Evolutionary conservation across 2,797 vertebrate genomes (phyloP).

Genomic region (Pseudotriccus pelzelni): DNA sequence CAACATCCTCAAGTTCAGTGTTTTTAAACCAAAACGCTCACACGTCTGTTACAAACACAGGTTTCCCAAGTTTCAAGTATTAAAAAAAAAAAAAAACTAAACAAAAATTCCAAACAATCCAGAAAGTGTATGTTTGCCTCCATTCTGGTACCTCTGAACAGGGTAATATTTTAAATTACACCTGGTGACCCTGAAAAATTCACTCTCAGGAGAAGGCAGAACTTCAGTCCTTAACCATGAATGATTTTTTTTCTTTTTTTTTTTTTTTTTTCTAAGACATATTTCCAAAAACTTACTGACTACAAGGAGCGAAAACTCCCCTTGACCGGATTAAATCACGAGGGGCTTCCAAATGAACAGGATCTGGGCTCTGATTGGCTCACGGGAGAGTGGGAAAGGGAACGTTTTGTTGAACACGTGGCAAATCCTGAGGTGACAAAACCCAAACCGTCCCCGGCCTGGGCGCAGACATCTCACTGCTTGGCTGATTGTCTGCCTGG

Average conservation of each 20-base stretch:
- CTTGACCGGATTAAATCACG: neutral
- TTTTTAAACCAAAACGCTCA: neutral
- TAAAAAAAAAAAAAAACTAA: neutral
- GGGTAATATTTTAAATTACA: neutral
- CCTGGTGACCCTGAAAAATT: neutral
- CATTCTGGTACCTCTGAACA: neutral
- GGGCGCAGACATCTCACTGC: conserved; percentile 72
- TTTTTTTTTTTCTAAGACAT: neutral
- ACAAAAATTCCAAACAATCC: neutral
- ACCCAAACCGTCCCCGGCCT: neutral
- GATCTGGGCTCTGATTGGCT: neutral
- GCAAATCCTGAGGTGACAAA: conserved; percentile 28
- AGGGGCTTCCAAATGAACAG: neutral
- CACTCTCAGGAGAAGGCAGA: neutral
- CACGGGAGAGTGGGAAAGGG: neutral
- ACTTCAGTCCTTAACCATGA: neutral
- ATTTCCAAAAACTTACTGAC: neutral
- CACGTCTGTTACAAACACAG: neutral
- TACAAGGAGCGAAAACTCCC: neutral
- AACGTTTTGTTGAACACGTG: neutral
- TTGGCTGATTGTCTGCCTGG: conserved; percentile 88
- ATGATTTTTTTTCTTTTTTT: too few species aligned
- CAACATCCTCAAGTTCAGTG: neutral
- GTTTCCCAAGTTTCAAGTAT: neutral
- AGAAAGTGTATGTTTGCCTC: neutral